Evolutionary conservation across 2,888 invertebrate species (phyloP), one percentile per base, ranked within the genome.

Genomic region (Aelia acuminata): DNA sequence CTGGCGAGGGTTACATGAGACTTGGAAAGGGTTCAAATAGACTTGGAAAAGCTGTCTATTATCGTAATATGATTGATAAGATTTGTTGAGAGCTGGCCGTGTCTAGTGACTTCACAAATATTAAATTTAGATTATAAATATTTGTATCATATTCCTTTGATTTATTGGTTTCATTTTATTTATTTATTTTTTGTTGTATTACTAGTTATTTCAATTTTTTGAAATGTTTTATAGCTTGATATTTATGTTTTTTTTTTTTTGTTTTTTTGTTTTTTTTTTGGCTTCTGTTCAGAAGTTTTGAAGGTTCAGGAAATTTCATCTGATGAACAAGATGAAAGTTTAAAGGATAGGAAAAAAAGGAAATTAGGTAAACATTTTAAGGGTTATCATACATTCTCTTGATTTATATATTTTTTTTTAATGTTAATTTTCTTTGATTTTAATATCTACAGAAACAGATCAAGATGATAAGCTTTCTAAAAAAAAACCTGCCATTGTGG

Each of bases 391-490:
- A 31, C 0, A 50, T 53, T 50, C 35, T 7, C 26, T 49, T 53
- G 3, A 26, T 57, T 57, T 50, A 13, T 50, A 22, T 11, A 31
- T 85, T 48, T 50, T 50, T 47, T 20, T 85, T 43, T 43, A 43
- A 43, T n/a, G n/a, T 13, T 2, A 31, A 7, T 35, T 26, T 50
- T 50, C 11, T 3, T 31, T 49, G 31, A 20, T 26, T 26, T 48
- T 35, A 13, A 35, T 85, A 35, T 49, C 50, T 85, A 49, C 20
- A 53, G 85, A 85, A 47, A n/a, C 49, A 85, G 53, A 85, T 7
- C 47, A 22, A 50, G 49, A 50, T 26, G 22, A 49, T 20, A 50
- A 48, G 13, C 0, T 53, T 26, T 35, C 49, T 26, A 85, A 85
- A 49, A 85, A 50, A 15, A 50, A 85, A 31, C 85, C 50, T 50